phyloP scores from a whole-genome alignment of 53 echinoderm and acorn worm species.

The Paracentrotus lividus region DNA sequence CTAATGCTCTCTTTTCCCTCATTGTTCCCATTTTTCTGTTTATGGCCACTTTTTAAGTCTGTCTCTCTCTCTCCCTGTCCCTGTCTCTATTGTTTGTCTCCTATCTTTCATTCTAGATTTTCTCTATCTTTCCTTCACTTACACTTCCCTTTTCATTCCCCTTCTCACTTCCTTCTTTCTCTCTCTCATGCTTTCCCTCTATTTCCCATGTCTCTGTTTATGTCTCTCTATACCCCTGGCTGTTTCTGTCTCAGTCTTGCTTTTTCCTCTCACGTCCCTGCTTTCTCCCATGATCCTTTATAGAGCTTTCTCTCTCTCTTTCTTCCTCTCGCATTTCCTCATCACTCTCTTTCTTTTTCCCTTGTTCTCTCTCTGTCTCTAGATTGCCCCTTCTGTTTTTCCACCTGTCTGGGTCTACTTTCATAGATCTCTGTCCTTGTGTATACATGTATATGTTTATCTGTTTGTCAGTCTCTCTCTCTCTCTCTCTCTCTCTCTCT shows the following conservation, averaged over 20 bases:
- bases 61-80: neutral
- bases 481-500: neutral
- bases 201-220: neutral
- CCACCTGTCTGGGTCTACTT: neutral
- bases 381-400: neutral
- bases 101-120: too few relatives aligned
- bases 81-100: neutral
- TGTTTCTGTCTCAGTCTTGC: too few relatives aligned
- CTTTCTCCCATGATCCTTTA: too few relatives aligned
- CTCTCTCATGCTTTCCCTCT: neutral
- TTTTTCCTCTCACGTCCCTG: too few relatives aligned
- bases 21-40: too few relatives aligned
- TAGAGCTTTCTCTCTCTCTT: too few relatives aligned
- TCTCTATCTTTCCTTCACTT: neutral
- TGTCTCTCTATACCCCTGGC: neutral
- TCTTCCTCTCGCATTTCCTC: too few relatives aligned
- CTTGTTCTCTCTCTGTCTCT: neutral
- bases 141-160: neutral
- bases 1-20: neutral
- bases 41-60: too few relatives aligned
- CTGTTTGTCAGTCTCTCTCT: neutral
- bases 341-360: too few relatives aligned
- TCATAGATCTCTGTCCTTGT: neutral
- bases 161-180: neutral
- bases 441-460: too few relatives aligned